phyloP scores from a whole-genome alignment of 1,140 invertebrate species.

The Potamilus streckersoni region DNA sequence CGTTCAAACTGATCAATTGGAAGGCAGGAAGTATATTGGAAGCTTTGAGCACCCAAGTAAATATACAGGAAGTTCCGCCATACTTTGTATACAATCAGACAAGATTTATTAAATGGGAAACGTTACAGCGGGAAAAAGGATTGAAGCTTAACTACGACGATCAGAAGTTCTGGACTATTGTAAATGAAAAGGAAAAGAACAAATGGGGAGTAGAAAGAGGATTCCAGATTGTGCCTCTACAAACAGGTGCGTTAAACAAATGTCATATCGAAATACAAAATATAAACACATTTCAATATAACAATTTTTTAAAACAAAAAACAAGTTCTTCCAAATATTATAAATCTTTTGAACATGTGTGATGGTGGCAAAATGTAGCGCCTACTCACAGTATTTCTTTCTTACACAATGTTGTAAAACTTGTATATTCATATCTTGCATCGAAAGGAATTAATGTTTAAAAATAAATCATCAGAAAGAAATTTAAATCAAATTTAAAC shows the following conservation, averaged over 20 bases:
- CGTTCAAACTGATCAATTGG: slow-evolving; percentile 40
- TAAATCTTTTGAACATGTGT: too few relatives aligned
- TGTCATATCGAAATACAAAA: too few relatives aligned
- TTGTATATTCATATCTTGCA: too few relatives aligned
- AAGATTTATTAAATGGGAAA: slow-evolving; percentile 28
- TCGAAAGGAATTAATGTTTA: too few relatives aligned
- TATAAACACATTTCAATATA: too few relatives aligned
- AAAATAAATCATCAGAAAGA: too few relatives aligned
- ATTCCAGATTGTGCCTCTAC: slow-evolving; percentile 23
- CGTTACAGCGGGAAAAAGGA: slow-evolving; percentile 18
- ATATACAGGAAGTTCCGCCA: slow-evolving; percentile 5
- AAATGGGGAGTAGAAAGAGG: slow-evolving; percentile 31
- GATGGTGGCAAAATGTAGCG: too few relatives aligned
- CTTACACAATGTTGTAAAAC: too few relatives aligned
- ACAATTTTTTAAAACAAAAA: too few relatives aligned
- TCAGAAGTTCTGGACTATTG: slow-evolving; percentile 30
- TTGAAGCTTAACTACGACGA: slow-evolving; percentile 12
- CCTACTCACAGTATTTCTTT: too few relatives aligned
- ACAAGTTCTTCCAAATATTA: too few relatives aligned
- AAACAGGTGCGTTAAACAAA: slow-evolving; percentile 1
- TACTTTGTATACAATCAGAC: slow-evolving; percentile 31
- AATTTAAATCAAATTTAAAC: too few relatives aligned
- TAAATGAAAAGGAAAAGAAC: slow-evolving; percentile 31
- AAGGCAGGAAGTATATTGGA: slow-evolving; percentile 25
- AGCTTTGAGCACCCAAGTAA: slow-evolving; percentile 21